Evolutionary conservation across 2,888 invertebrate species (phyloP).

Genomic region (Exephanes ischioxanthus): DNA sequence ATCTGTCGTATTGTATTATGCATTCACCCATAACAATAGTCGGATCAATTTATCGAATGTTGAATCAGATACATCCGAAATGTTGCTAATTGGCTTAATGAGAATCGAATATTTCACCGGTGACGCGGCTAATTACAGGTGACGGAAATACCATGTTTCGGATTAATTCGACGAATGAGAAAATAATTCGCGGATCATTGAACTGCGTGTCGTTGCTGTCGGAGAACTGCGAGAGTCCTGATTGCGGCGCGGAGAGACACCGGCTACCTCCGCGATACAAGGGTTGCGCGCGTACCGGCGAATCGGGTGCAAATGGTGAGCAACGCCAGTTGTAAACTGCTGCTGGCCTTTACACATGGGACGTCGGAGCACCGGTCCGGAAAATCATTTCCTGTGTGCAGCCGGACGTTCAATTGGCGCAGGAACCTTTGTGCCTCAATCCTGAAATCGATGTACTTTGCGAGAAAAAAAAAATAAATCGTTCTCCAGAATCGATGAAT

Average conservation of each 20-base stretch:
- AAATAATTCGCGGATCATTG: constrained; percentile 10
- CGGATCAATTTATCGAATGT: constrained; percentile 4
- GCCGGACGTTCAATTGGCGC: constrained; percentile 4
- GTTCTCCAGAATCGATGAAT: neutral
- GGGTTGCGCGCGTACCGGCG: neutral
- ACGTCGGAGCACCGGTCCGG: constrained; percentile 2
- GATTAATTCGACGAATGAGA: constrained; percentile 26
- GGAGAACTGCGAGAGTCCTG: neutral
- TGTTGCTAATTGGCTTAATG: constrained; percentile 9
- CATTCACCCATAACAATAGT: neutral
- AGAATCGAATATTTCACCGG: constrained; percentile 2
- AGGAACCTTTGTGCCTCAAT: neutral
- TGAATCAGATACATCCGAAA: neutral
- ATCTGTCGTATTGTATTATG: neutral
- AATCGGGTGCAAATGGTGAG: neutral
- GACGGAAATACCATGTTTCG: neutral
- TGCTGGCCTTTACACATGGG: constrained; percentile 3
- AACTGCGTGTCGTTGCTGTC: neutral
- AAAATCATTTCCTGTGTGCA: constrained; percentile 13
- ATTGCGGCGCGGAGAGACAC: neutral
- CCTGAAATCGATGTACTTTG: neutral
- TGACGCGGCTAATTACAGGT: constrained; percentile 4
- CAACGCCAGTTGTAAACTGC: constrained; percentile 3
- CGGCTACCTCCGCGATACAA: neutral
- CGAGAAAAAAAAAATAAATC: neutral